Evolutionary conservation across 2,113 vertebrate genomes (phyloP), one percentile per base, ranked within the genome.

Genomic region (Balaenoptera acutorostrata): DNA sequence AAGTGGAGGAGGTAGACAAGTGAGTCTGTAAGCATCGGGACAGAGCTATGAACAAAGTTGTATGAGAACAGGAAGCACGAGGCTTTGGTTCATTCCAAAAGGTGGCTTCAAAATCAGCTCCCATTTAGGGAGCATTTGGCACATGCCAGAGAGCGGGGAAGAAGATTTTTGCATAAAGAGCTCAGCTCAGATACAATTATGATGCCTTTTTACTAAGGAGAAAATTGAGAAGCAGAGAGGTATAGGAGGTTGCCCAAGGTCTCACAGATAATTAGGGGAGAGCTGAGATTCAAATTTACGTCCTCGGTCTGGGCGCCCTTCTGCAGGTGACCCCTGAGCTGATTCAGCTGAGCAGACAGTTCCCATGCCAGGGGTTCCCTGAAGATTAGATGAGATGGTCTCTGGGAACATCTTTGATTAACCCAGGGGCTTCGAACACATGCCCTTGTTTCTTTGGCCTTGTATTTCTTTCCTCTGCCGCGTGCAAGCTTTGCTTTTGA

Each of bases 241-340:
- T 31, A 20, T 7, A 44, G 13, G 63, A 33, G 57, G 15, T 36
- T 86, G 11, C 39, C 33, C 31, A 44, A 74, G 46, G 39, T 12
- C 64, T 87, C 17, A 61, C 1, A 83, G 49, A 33, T 83, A n/a
- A 6, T 4, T 10, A 75, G 18, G 5, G 7, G 59, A 88, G 27
- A 31, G n/a, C 21, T 11, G 8, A 59, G 41, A 23, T 46, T 46
- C 23, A 27, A 77, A 78, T 18, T 13, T 20, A 90, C 52, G 84
- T 55, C 55, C 8, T 27, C 0, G 0, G 17, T 14, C 44, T 41
- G 2, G 27, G 66, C 0, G 1, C 23, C 23, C 55, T 39, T 52
- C 10, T 36, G 20, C 31, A 11, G 29, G 77, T 14, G 12, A 72
- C n/a, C 17, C 33, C 33, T 20, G n/a, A n/a, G 36, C 36, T 27